Base-by-base conservation (phyloP, 2,113 vertebrate species). In the Microcebus jonahi region DNA sequence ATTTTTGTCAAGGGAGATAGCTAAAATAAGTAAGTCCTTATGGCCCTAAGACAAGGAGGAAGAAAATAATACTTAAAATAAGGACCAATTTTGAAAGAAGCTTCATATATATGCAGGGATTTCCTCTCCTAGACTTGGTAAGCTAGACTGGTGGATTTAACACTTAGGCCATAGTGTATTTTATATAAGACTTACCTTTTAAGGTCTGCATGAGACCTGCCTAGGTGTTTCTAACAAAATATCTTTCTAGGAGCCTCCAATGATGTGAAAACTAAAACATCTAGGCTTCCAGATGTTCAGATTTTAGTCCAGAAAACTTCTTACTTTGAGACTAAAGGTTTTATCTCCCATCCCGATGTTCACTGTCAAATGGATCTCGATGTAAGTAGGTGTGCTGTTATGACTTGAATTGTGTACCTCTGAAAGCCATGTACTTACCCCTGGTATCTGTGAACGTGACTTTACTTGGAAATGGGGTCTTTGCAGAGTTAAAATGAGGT, bases 11-110 rank as follows among this genome's bases (percentile, higher is more conserved):
- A 87, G 18, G 53, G 67, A 96, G 20, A 91, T 8, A 67, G 73
- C 15, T 92, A 80, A 96, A 97, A 90, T 95, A 29, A 91, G 12
- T 57, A 90, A 90, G 12, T 6, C 36, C 68, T 88, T 95, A 92
- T 82, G 48, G 4, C 3, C 20, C 17, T 50, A 87, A 65, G 50
- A 90, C 27, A 75, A 15, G 29, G 8, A 92, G 34, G 1, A 25
- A 90, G 82, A 65, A 84, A 67, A 59, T 18, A 93, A 55, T 50
- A 59, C 18, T 84, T 81, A 8, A 88, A 83, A 65, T 53, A 53
- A 91, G 77, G 36, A 9, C 29, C 3, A 45, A 45, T 94, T 96
- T 79, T 92, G 10, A 96, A 96, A 83, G 29, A 6, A 20, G 39
- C 10, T 90, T 92, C 14, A 81, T 75, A 65, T 36, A n/a, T 55